Evolutionary conservation across 2,888 invertebrate genomes (phyloP), one percentile per base, ranked within the genome.

Genomic region (Nomada hirtipes): DNA sequence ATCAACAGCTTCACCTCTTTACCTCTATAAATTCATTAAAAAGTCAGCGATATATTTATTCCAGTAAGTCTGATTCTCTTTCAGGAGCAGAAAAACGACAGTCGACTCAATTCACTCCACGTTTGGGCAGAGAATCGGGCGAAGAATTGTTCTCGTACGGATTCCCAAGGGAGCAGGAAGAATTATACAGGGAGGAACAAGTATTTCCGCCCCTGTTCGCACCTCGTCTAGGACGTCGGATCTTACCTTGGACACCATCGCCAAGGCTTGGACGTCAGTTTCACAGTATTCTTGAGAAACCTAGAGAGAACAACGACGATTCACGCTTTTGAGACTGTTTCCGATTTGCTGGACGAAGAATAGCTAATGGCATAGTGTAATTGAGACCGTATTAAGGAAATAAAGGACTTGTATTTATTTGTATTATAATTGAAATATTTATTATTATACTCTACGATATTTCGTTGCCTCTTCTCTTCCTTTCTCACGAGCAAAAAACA

Each of bases 51-150:
- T 36, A 36, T 36, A 36, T 36, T 36, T 36, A 7, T 36, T 36
- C 36, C 36, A 36, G 36, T 47, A 47, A 2, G 47, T 47, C 13
- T 0, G 13, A 61, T 74, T 64, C 18, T 1, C n/a, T 60, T 75
- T 15, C 52, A 74, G 74, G 68, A 23, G 23, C 74, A 11, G 82
- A 86, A 2, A 88, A 87, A 11, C 73, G 94, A 47, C 93, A 93
- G 75, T 87, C 91, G 53, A 88, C 93, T 20, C 93, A 93, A 61
- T 95, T 94, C 85, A 94, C 93, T 0, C 94, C 94, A 2, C 92
- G 94, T 23, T 82, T 93, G 47, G 94, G 94, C 2, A 92, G 94
- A 26, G 92, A 92, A 69, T 90, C 92, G 26, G 86, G 87, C 0
- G 92, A 92, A 70, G 90, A 91, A 10, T 72, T 87, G 10, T 79